A percentile compares a stretch with the other conserved stretches of the same genome.
phyloP scores from a whole-genome alignment of 2,113 vertebrate genomes.

The Hippocampus guttulatus region DNA sequence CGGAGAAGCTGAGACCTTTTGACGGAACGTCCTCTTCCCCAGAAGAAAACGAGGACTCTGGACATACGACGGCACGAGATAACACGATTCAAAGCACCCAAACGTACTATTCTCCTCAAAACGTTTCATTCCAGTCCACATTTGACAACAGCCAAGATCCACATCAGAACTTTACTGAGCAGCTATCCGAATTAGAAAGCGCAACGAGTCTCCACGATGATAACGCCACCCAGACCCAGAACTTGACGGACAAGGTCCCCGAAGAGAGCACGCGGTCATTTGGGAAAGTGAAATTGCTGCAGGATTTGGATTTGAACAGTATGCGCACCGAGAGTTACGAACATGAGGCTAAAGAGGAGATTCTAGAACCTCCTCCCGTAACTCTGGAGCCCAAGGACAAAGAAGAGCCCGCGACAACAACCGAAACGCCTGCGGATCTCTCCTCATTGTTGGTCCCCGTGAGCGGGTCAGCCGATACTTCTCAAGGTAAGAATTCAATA shows the following conservation, averaged over 20 bases:
- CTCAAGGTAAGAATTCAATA: slow-evolving; percentile 47
- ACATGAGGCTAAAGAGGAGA: slow-evolving; percentile 23
- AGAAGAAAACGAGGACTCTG: slow-evolving; percentile 24
- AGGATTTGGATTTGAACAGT: slow-evolving; percentile 19
- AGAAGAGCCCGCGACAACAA: slow-evolving; percentile 12
- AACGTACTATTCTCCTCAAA: slow-evolving; percentile 11
- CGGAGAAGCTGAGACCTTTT: slow-evolving; percentile 8
- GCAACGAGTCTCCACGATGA: slow-evolving; percentile 6
- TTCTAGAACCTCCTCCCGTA: slow-evolving; percentile 15
- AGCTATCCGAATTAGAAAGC: slow-evolving; percentile 41
- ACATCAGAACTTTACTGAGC: slow-evolving; percentile 30
- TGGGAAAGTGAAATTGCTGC: slow-evolving; percentile 18
- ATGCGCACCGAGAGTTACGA: slow-evolving; percentile 14
- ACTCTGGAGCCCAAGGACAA: slow-evolving; percentile 23
- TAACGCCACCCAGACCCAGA: slow-evolving; percentile 22
- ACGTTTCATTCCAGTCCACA: slow-evolving; percentile 11
- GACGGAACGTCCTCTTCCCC: slow-evolving; percentile 26
- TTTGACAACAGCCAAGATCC: slow-evolving; percentile 34
- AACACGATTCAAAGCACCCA: slow-evolving; percentile 25
- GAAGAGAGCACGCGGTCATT: slow-evolving; percentile 11
- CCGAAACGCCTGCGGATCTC: slow-evolving; percentile 8
- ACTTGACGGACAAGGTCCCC: slow-evolving; percentile 24
- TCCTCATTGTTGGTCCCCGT: slow-evolving; percentile 21
- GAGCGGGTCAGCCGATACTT: slow-evolving; percentile 59
- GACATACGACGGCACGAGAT: slow-evolving; percentile 13